These are phyloP conservation scores for Notamacropus eugenii DNA, from an alignment of 2,797 vertebrate species.

Conservation along the genomic window DNA sequence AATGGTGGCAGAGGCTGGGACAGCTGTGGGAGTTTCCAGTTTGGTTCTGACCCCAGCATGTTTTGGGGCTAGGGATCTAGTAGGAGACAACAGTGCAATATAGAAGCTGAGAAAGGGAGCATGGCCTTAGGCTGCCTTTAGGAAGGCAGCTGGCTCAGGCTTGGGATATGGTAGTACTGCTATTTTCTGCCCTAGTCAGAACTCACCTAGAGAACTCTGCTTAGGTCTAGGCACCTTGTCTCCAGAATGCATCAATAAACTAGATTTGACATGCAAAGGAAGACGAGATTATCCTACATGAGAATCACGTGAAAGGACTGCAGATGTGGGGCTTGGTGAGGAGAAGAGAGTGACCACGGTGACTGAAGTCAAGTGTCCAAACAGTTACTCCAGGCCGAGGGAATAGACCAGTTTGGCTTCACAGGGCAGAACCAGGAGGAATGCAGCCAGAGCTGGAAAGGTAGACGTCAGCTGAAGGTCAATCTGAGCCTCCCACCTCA, in stretches of 20 bases:
- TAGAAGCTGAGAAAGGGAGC: too few species aligned
- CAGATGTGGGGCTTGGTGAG: background rate
- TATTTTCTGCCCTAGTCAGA: background rate
- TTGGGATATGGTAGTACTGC: background rate
- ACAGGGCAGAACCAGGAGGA: background rate
- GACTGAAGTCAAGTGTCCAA: background rate
- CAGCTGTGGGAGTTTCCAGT: too few species aligned
- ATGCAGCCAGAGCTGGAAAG: background rate
- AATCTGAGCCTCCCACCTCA: background rate
- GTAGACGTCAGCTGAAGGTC: too few species aligned
- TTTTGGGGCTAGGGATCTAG: too few species aligned
- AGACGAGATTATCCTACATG: background rate
- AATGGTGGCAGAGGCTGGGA: too few species aligned
- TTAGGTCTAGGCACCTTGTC: background rate
- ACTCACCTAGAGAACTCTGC: background rate
- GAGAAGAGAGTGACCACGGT: background rate
- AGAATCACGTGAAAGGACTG: too few species aligned
- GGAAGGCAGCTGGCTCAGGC: too few species aligned
- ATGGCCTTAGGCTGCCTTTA: too few species aligned
- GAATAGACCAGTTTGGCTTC: background rate
- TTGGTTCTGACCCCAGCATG: too few species aligned
- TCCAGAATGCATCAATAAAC: background rate
- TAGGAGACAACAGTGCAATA: too few species aligned
- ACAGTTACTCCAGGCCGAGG: background rate
- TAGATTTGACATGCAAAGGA: background rate